Conservation (phyloP, 1,140 invertebrate genomes). For the Pogonognathellus flavescens region DNA sequence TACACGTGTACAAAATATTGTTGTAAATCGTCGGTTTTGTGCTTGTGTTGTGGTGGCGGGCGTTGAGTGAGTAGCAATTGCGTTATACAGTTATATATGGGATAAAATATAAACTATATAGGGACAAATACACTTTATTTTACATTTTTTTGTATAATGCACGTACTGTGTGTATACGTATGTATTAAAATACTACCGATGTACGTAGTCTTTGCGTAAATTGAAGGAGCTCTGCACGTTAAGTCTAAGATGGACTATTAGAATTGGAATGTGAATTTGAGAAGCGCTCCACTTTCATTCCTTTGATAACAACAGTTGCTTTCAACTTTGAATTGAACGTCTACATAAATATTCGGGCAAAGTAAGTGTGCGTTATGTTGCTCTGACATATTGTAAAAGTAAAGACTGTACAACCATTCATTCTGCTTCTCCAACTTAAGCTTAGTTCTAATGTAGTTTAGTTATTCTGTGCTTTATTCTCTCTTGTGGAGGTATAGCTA, state of each 20-base stretch:
- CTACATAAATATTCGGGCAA: conserved; percentile 29
- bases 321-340: conserved; percentile 35
- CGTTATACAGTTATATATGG: no score
- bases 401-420: conserved; percentile 3
- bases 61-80: no score
- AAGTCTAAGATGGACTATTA: conserved; percentile 22
- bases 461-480: neutral
- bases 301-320: conserved; percentile 40
- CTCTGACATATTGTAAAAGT: neutral
- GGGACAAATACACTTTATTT: neutral
- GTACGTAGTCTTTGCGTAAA: neutral
- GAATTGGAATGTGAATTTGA: conserved; percentile 32
- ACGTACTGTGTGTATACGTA: no score
- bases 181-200: neutral
- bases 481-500: no score
- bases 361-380: conserved; percentile 12
- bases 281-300: neutral
- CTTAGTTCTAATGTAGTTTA: neutral
- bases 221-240: neutral
- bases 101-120: neutral
- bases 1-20: no score
- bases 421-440: neutral
- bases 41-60: no score
- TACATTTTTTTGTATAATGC: neutral
- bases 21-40: neutral